Evolutionary conservation across 2,797 vertebrate genomes (phyloP), one percentile per base, ranked within the genome.

Genomic region (Cynopterus sphinx): DNA sequence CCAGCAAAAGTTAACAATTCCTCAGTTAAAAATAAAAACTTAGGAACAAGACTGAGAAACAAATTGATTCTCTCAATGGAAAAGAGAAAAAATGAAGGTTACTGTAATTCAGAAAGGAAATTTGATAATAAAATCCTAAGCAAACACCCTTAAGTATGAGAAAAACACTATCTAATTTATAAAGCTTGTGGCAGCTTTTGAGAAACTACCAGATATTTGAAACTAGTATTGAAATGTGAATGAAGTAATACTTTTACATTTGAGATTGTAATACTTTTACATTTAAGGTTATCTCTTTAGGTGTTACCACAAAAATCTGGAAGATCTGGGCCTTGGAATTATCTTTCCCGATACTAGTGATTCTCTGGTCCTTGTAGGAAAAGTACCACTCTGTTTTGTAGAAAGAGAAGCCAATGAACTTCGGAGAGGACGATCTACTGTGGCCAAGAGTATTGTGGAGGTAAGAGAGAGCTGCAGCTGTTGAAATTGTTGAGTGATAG

Each of bases 371-470:
- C 98, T 99, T 70, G 98, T 99, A 31, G 98, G 98, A 74, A 99
- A 99, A 96, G 99, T 99, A 21, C 99, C 99, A 0, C 57, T 99
- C 90, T 99, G 99, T 96, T 99, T 99, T 94, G 96, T 99, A 96
- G 99, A 99, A 98, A 99, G 99, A 98, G 99, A 99, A 98, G 99
- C 98, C 96, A 99, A 98, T 90, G 99, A 99, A 96, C 98, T 99
- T 75, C 99, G 98, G 10, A 98, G 99, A 88, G 99, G 99, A 90
- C 99, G 99, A 96, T 97, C 98, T 3, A 98, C 99, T 7, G 98
- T 99, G 91, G 98, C 99, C 96, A 99, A 98, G 97, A 97, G 98
- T 59, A 98, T 99, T 28, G 99, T 99, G 95, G 98, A 99, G 99
- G 99, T 99, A 95, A 98, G 98, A 65, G 36, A 17, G 36, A 51